Evolutionary conservation across 1,140 invertebrate genomes (phyloP).

Genomic region (Aphelinus certus): DNA sequence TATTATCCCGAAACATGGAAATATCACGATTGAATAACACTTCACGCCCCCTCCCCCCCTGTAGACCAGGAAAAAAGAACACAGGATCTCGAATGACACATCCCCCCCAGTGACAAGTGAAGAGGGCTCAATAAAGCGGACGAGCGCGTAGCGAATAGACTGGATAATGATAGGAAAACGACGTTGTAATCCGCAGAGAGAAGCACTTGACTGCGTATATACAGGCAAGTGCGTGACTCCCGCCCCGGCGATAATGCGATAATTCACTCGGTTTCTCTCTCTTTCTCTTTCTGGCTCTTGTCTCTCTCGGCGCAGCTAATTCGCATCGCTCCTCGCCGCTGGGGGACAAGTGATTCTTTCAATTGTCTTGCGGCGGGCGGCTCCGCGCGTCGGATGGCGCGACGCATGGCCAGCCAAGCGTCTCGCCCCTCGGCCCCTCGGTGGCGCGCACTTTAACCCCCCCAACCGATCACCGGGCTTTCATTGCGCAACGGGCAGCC

Average conservation of each 20-base stretch:
- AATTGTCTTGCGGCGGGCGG: slow-evolving; percentile 59
- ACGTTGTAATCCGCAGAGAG: not conserved
- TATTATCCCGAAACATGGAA: no score
- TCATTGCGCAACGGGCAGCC: no score
- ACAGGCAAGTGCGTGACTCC: not conserved
- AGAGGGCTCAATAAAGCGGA: no score
- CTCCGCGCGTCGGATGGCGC: slow-evolving; percentile 39
- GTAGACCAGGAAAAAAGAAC: not conserved
- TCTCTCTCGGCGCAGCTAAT: not conserved
- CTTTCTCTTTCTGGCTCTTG: slow-evolving; percentile 6
- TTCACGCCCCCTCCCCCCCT: no score
- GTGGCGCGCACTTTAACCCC: slow-evolving; percentile 34
- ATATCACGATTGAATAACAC: no score
- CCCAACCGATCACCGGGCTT: not conserved
- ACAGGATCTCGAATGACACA: not conserved
- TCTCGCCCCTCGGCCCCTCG: slow-evolving; percentile 53
- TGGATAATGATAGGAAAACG: not conserved
- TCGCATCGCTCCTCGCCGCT: not conserved
- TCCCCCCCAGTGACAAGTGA: not conserved
- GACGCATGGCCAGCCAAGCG: slow-evolving; percentile 62
- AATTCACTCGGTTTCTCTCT: slow-evolving; percentile 16
- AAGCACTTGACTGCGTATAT: slow-evolving; percentile 25
- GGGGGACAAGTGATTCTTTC: slow-evolving; percentile 65
- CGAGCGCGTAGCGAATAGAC: no score
- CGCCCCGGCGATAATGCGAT: not conserved